These are phyloP conservation scores for Drosophila orosa DNA, from an alignment of 1,140 invertebrate species.

Conservation along the genomic window DNA sequence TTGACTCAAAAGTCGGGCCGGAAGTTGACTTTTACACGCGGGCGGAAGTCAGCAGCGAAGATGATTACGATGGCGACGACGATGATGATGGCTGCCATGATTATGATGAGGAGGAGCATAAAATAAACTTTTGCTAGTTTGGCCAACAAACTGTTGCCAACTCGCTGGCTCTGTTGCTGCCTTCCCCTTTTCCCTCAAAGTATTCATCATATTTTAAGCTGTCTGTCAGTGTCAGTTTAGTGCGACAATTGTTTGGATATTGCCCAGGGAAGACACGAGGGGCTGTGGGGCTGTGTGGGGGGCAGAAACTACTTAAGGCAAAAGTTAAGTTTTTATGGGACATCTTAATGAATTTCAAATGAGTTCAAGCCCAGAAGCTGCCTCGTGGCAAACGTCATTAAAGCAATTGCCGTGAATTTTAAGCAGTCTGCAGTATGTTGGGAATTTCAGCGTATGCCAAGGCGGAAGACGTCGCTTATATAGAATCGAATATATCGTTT, in stretches of 20 bases:
- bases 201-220: constrained; percentile 64
- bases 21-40: constrained; percentile 70
- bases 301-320: constrained; percentile 51
- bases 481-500: constrained; percentile 15
- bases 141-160: constrained; percentile 63
- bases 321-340: constrained; percentile 61
- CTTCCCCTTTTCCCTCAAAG: constrained; percentile 3
- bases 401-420: constrained; percentile 63
- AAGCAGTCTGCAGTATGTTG: constrained; percentile 52
- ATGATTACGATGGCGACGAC: constrained; percentile 29
- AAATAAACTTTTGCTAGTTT: constrained; percentile 66
- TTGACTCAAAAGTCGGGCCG: constrained; percentile 70
- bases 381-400: constrained; percentile 56
- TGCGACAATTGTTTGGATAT: constrained; percentile 73
- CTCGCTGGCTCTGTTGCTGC: constrained; percentile 8
- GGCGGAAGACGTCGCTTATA: constrained; percentile 38
- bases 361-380: constrained; percentile 54
- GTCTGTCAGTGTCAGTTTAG: constrained; percentile 61
- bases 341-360: constrained; percentile 74
- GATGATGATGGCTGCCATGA: constrained; percentile 23
- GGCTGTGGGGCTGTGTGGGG: not conserved
- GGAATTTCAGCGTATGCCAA: constrained; percentile 37
- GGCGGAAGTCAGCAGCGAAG: constrained; percentile 58
- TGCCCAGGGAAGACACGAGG: constrained; percentile 4
- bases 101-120: constrained; percentile 49